These are phyloP conservation scores for Rosalia funebris DNA, from an alignment of 2,888 invertebrate species.

Conservation along the genomic window DNA sequence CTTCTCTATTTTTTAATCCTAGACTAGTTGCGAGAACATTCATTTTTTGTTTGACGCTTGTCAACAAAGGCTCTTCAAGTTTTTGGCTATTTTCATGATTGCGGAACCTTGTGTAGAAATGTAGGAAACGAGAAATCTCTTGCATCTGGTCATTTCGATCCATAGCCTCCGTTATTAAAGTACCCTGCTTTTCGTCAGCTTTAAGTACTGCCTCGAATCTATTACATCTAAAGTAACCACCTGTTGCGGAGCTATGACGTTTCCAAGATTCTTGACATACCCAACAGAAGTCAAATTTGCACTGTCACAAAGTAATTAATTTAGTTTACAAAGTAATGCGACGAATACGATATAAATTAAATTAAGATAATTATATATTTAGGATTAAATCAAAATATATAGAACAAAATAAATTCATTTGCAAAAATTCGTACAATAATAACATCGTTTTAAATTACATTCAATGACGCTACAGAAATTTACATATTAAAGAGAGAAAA, in stretches of 20 bases:
- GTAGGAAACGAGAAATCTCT: conserved; percentile 73
- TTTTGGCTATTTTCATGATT: conserved; percentile 74
- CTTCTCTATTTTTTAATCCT: conserved; percentile 60
- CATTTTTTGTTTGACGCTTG: conserved; percentile 71
- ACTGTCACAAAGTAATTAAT: conserved; percentile 64
- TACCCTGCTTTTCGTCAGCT: conserved; percentile 70
- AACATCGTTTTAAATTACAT: too few relatives aligned
- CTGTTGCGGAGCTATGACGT: conserved; percentile 74
- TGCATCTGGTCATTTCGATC: conserved; percentile 69
- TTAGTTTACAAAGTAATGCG: too few relatives aligned
- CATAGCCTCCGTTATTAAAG: conserved; percentile 69
- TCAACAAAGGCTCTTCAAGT: conserved; percentile 71
- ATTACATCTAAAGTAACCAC: conserved; percentile 73
- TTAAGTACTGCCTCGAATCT: conserved; percentile 73
- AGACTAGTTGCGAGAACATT: conserved; percentile 69
- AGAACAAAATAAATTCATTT: too few relatives aligned
- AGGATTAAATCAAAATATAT: too few relatives aligned
- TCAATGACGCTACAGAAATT: too few relatives aligned
- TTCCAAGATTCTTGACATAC: conserved; percentile 78
- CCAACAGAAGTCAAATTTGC: conserved; percentile 79
- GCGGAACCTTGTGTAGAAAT: conserved; percentile 73
- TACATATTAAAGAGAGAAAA: too few relatives aligned
- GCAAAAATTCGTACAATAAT: too few relatives aligned
- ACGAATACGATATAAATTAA: too few relatives aligned
- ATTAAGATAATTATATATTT: too few relatives aligned